Evolutionary conservation across 2,888 invertebrate genomes (phyloP).

Genomic region (Ochropacha duplaris): DNA sequence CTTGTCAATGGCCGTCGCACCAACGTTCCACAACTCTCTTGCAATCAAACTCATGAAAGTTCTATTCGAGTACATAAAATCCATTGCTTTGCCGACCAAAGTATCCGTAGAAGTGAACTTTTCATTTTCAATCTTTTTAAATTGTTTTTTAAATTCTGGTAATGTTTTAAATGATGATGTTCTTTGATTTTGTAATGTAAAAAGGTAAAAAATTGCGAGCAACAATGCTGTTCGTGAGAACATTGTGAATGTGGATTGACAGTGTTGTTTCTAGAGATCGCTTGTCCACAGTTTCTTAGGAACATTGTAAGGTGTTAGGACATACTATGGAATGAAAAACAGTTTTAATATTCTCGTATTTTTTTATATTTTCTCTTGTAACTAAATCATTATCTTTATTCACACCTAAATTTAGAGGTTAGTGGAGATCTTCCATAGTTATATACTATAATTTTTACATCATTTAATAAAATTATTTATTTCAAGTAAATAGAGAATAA

Average conservation of each 20-base stretch:
- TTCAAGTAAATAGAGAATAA: no score
- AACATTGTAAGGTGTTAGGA: not conserved
- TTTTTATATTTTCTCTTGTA: no score
- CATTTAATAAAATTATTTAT: no score
- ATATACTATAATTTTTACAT: no score
- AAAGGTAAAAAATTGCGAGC: conserved; percentile 23
- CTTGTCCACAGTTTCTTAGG: conserved; percentile 12
- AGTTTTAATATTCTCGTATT: no score
- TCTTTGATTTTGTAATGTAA: conserved; percentile 36
- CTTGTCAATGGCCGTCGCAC: conserved; percentile 59
- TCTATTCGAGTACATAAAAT: conserved; percentile 66
- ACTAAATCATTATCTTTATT: no score
- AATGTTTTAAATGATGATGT: conserved; percentile 50
- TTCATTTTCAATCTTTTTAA: conserved; percentile 41
- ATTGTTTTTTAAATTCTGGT: conserved; percentile 43
- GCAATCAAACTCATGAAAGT: conserved; percentile 69
- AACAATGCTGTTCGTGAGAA: conserved; percentile 27
- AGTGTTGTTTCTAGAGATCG: conserved; percentile 3
- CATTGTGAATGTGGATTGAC: conserved; percentile 33
- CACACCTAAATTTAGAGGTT: no score
- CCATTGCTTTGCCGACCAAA: conserved; percentile 65
- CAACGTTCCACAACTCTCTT: conserved; percentile 67
- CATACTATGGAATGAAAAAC: no score
- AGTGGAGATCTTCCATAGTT: no score
- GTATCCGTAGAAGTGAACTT: conserved; percentile 47